Evolutionary conservation across 2,797 vertebrate species (phyloP).

Genomic region (Oceanodroma leucorhoa): DNA sequence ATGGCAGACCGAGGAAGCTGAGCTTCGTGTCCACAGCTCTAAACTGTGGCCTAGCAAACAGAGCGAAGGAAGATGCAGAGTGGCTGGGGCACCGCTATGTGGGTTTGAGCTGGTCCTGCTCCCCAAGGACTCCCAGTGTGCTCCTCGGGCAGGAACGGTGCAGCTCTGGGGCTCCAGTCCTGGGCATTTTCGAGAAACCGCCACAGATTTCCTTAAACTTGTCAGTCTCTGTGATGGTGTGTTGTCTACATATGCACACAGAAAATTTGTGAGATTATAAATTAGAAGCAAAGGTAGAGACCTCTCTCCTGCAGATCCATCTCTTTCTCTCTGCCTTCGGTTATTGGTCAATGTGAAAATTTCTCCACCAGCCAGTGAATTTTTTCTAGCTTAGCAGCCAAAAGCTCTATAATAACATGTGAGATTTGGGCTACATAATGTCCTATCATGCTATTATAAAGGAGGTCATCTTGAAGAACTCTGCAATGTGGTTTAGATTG

Average conservation of each 20-base stretch:
- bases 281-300: not conserved
- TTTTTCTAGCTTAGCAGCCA: not conserved
- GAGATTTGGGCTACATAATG: not conserved
- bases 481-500: not conserved
- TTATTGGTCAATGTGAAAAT: not conserved
- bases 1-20: not conserved
- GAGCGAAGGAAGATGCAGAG: not conserved
- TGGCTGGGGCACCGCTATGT: accelerated
- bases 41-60: not conserved
- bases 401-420: not conserved
- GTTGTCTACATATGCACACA: not conserved
- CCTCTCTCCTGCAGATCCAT: not conserved
- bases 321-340: not conserved
- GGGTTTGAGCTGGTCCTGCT: not conserved
- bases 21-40: not conserved
- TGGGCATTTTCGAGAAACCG: not conserved
- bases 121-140: accelerated
- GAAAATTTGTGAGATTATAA: not conserved
- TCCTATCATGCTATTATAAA: not conserved
- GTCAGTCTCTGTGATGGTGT: not conserved
- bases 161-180: not conserved
- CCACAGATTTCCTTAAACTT: not conserved
- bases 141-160: not conserved
- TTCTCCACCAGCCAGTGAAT: accelerated
- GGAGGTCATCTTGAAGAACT: not conserved